phyloP scores from a whole-genome alignment of 2,113 vertebrate genomes.

The Physeter macrocephalus region DNA sequence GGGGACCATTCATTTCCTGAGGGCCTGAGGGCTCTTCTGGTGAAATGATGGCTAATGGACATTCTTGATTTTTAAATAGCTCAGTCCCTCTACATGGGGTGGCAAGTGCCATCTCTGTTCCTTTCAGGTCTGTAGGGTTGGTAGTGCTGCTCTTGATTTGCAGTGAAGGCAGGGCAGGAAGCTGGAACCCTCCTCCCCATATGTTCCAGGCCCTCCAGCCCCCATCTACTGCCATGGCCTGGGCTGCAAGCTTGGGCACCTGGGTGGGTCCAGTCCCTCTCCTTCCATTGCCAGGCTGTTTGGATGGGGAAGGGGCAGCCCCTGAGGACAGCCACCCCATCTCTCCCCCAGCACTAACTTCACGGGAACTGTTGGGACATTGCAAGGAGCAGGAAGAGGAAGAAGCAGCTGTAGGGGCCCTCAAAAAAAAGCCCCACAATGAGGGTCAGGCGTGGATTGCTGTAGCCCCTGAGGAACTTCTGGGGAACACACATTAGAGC shows the following conservation, averaged over 20 bases:
- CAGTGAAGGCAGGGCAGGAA: background rate
- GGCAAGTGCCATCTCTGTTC: background rate
- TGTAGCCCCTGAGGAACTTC: background rate
- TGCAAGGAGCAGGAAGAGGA: background rate
- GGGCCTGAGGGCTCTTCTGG: background rate
- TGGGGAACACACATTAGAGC: background rate
- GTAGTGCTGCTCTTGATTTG: too few species aligned
- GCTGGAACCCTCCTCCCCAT: accelerated
- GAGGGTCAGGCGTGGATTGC: background rate
- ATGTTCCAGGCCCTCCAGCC: background rate
- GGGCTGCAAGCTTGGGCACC: background rate
- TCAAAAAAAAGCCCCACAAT: accelerated
- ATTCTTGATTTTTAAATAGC: background rate
- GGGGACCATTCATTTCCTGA: background rate
- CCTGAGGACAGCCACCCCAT: background rate
- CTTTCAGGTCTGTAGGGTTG: background rate
- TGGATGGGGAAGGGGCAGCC: background rate
- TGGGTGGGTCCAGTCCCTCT: background rate
- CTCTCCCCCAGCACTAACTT: background rate
- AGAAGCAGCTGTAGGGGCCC: background rate
- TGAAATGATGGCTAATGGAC: background rate
- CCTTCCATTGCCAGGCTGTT: background rate
- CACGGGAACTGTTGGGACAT: background rate
- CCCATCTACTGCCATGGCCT: too few species aligned
- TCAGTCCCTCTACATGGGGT: background rate